Base-by-base conservation (phyloP, 1,140 invertebrate genomes). In the Drosophila mauritiana region DNA sequence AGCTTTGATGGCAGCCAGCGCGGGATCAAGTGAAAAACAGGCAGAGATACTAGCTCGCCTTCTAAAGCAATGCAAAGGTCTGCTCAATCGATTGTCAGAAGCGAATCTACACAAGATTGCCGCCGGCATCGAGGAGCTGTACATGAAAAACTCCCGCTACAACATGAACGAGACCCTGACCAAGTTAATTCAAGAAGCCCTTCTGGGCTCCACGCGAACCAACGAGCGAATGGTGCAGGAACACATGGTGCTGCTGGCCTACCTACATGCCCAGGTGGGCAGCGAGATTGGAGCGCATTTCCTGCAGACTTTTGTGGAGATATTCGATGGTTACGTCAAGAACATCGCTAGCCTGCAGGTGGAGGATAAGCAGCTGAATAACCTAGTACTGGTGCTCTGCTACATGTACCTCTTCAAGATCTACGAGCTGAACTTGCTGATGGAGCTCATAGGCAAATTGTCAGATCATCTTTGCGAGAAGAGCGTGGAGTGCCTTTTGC, bases 401-500 rank as follows among this genome's bases (percentile, higher is more conserved):
- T 95, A 97, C 92, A 92, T 99, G 17, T 99, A 98, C 86, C 97
- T 96, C 92, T 99, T 99, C 90, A 98, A 98, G 95, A 94, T 97
- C 13, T 96, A 96, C 90, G 95, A 96, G 84, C 94, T 94, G 37
- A 92, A 93, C 13, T 93, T 98, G 8, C 90, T 98, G 0, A 96
- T 96, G 92, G 96, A 97, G 92, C 95, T 98, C n/a, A 93, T 98
- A 4, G 86, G 94, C 1, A 94, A 94, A 56, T 85, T 97, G 1
- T 78, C 93, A 0, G 91, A 94, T 5, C 94, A 93, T 25, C 96
- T 97, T 78, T 93, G 93, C 3, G 96, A 97, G 90, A 98, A 98
- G 92, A 95, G 96, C 73, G 95, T 99, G 10, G 97, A 98, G 83
- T 94, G 98, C 40, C 96, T 98, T 80, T 92, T 98, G 10, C 92